Conservation (phyloP, 1,140 invertebrate species). For the Bicyclus anynana region DNA sequence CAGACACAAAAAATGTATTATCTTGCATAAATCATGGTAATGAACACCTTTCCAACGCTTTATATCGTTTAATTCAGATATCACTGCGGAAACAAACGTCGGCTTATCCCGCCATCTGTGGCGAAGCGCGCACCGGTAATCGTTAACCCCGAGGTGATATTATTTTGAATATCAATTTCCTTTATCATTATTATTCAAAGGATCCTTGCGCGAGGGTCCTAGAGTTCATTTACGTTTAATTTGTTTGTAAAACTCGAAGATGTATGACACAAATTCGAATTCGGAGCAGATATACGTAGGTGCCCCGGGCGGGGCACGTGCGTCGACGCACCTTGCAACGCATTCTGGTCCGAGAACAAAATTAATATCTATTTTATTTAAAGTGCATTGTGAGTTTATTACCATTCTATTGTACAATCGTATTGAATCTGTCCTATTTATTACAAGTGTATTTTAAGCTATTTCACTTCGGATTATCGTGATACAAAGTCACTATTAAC, state of each 20-base stretch:
- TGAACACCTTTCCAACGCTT: conserved; percentile 73
- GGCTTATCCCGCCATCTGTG: conserved; percentile 72
- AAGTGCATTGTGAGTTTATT: conserved; percentile 35
- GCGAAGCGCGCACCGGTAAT: conserved; percentile 70
- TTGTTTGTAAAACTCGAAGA: conserved; percentile 54
- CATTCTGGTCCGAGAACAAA: conserved; percentile 44
- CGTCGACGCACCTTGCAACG: conserved; percentile 67
- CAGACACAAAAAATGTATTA: conserved; percentile 61
- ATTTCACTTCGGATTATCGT: background rate
- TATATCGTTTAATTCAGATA: conserved; percentile 76
- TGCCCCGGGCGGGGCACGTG: conserved; percentile 68
- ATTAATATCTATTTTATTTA: conserved; percentile 55
- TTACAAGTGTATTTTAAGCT: background rate
- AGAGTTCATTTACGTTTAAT: conserved; percentile 61
- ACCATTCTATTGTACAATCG: conserved; percentile 8
- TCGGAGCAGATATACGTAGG: conserved; percentile 56
- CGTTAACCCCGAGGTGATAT: conserved; percentile 77
- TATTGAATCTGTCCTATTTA: background rate
- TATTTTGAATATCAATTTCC: conserved; percentile 74
- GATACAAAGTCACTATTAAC: background rate
- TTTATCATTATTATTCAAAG: conserved; percentile 68
- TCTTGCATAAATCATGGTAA: conserved; percentile 75
- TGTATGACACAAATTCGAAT: conserved; percentile 73
- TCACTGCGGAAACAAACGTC: conserved; percentile 76
- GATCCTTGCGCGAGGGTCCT: conserved; percentile 49